These are phyloP conservation scores for Manis pentadactyla DNA, from an alignment of 2,797 vertebrate genomes.

Conservation along the genomic window DNA sequence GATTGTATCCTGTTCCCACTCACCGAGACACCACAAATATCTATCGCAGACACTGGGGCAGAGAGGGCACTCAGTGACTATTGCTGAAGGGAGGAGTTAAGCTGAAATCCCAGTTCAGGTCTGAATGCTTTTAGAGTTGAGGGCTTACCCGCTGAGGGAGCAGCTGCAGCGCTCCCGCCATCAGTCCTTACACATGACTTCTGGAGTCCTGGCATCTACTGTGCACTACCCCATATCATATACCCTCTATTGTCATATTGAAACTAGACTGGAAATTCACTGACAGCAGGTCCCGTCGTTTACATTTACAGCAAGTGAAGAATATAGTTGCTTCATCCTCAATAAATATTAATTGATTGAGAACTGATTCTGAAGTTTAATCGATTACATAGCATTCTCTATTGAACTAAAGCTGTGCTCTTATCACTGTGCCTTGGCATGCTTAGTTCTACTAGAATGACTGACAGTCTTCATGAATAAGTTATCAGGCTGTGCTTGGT, in stretches of 20 bases:
- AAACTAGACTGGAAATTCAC: not conserved
- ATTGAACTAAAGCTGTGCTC: not conserved
- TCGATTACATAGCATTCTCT: not conserved
- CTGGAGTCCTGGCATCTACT: not conserved
- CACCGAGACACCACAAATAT: too few species aligned
- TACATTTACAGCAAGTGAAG: not conserved
- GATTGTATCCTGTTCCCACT: not conserved
- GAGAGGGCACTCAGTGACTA: not conserved
- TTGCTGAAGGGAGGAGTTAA: not conserved
- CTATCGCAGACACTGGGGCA: not conserved
- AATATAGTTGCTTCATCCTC: not conserved
- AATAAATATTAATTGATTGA: not conserved
- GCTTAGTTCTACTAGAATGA: not conserved
- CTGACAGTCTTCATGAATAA: not conserved
- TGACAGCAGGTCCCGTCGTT: not conserved
- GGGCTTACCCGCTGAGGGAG: not conserved
- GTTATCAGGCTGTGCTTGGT: not conserved
- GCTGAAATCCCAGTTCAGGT: not conserved
- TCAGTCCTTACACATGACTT: not conserved
- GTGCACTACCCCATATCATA: not conserved
- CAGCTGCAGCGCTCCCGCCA: not conserved
- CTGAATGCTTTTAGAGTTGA: not conserved
- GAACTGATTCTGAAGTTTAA: not conserved
- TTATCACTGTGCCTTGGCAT: not conserved
- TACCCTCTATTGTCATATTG: not conserved